Evolutionary conservation across 64 coral and sea anemone genomes (phyloP).

Genomic region (Anthopleura sola): DNA sequence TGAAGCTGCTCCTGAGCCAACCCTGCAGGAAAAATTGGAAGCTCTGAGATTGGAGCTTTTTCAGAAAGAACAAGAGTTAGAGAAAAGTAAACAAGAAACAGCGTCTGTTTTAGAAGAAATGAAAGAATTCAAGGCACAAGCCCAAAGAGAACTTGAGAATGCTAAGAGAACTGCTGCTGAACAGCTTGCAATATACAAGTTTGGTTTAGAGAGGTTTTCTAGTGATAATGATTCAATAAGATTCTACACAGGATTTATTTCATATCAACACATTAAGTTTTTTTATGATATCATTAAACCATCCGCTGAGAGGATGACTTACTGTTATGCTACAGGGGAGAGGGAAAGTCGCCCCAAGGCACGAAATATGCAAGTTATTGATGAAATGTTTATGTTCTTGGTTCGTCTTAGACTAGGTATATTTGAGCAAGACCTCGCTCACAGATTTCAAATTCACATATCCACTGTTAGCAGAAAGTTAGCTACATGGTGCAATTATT

Average conservation of each 20-base stretch:
- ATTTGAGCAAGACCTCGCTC: constrained; percentile 60
- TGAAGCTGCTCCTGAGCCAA: background rate
- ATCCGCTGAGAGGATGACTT: constrained; percentile 49
- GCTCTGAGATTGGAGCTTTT: constrained; percentile 28
- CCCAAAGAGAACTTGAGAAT: constrained; percentile 26
- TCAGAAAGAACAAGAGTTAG: constrained; percentile 33
- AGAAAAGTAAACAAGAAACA: constrained; percentile 46
- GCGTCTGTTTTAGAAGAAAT: constrained; percentile 34
- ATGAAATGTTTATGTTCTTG: too few species aligned
- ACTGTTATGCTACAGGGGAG: constrained; percentile 35
- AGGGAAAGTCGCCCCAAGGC: constrained; percentile 13
- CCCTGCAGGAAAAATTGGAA: constrained; percentile 36
- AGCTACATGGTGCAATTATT: constrained; percentile 44
- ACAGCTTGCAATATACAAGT: constrained; percentile 46
- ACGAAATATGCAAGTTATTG: constrained; percentile 36
- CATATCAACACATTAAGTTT: constrained; percentile 46
- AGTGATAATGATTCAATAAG: constrained; percentile 37
- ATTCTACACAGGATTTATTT: constrained; percentile 35
- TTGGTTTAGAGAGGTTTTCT: constrained; percentile 37
- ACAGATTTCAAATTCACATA: constrained; percentile 53
- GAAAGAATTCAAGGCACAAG: constrained; percentile 40
- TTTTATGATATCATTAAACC: constrained; percentile 50
- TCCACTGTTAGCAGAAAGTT: constrained; percentile 58
- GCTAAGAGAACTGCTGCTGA: constrained; percentile 39
- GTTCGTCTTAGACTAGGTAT: constrained; percentile 57